Percentiles rank a stretch among this genome's conserved stretches.
Evolutionary conservation across 2,113 vertebrate genomes (phyloP).

Genomic region (Raphicerus campestris): DNA sequence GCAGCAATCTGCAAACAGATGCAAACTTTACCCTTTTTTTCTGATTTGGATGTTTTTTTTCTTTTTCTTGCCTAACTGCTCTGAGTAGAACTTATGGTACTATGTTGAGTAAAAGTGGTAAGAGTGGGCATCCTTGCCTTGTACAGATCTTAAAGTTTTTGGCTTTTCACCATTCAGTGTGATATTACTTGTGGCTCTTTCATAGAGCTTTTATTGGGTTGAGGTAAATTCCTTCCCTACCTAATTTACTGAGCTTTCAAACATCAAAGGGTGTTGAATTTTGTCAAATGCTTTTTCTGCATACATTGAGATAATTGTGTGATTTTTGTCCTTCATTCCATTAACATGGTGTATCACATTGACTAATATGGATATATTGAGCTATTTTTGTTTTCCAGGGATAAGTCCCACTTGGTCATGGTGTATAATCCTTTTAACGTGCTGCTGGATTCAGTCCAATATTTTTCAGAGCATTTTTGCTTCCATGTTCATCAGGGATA

Average conservation of each 20-base stretch:
- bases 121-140: not conserved
- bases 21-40: not conserved
- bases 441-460: not conserved
- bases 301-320: not conserved
- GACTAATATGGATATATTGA: not conserved
- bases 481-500: not conserved
- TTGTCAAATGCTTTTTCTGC: not conserved
- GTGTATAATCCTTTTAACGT: not conserved
- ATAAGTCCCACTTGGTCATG: not conserved
- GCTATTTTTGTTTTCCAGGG: not conserved
- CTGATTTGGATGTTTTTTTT: not conserved
- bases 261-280: not conserved
- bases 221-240: not conserved
- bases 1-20: not conserved
- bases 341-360: not conserved
- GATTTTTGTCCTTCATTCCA: not conserved
- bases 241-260: not conserved
- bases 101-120: not conserved
- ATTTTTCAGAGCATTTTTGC: not conserved
- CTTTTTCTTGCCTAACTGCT: not conserved
- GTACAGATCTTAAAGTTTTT: not conserved
- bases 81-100: not conserved
- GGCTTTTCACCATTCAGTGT: not conserved
- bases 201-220: not conserved
- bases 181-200: not conserved